These are phyloP conservation scores for Lasioglossum figueresi DNA, from an alignment of 2,888 invertebrate genomes.

Conservation along the genomic window DNA sequence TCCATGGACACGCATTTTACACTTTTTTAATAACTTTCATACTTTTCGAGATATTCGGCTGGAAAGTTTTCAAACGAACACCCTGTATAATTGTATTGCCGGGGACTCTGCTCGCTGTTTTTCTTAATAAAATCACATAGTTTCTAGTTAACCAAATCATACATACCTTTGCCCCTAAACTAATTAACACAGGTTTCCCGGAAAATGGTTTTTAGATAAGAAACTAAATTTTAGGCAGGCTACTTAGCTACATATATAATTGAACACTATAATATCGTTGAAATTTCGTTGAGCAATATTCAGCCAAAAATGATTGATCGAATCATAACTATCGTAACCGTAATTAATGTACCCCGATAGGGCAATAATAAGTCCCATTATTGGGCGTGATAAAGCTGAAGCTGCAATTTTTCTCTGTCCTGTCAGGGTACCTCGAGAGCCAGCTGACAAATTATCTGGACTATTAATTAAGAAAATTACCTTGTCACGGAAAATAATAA, in stretches of 20 bases:
- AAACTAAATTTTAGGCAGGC: conserved; percentile 9
- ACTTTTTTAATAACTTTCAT: no score
- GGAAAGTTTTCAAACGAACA: no score
- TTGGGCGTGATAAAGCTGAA: conserved; percentile 43
- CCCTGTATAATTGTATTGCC: no score
- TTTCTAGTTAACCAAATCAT: conserved; percentile 1
- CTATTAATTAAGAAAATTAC: conserved; percentile 54
- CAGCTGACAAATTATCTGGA: conserved; percentile 44
- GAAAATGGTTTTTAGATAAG: neutral
- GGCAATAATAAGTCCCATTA: conserved; percentile 58
- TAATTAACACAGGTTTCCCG: neutral
- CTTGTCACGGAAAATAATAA: conserved; percentile 50
- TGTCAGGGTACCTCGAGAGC: conserved; percentile 8
- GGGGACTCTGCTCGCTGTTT: neutral
- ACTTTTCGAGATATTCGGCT: no score
- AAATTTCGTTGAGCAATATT: neutral
- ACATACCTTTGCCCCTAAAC: neutral
- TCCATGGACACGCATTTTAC: no score
- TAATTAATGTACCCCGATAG: conserved; percentile 65
- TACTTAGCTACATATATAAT: neutral
- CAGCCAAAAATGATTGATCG: conserved; percentile 60
- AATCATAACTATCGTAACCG: conserved; percentile 51
- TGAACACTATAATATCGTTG: neutral
- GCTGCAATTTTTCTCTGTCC: conserved; percentile 42
- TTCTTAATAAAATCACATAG: neutral